Evolutionary conservation across 1,140 invertebrate species (phyloP).

Genomic region (Ips typographus): DNA sequence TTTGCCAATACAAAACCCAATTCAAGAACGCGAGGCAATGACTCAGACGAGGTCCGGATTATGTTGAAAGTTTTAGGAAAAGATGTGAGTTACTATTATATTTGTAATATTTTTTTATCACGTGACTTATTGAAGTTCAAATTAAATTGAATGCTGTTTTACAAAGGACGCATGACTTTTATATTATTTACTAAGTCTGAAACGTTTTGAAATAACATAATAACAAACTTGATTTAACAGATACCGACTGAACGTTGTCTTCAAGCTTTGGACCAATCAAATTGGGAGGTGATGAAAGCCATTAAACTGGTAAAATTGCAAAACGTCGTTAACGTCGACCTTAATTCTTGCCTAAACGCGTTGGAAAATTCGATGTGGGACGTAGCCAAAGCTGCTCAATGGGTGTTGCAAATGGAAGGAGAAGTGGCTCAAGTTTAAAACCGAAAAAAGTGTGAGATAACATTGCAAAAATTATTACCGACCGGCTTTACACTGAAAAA

Average conservation of each 20-base stretch:
- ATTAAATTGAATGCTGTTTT: too few relatives aligned
- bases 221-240: conserved; percentile 50
- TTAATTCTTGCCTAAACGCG: conserved; percentile 46
- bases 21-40: conserved; percentile 76
- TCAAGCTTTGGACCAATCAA: conserved; percentile 75
- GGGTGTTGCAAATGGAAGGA: conserved; percentile 50
- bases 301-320: conserved; percentile 83
- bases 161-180: too few relatives aligned
- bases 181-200: too few relatives aligned
- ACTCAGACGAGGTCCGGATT: conserved; percentile 88
- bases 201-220: conserved; percentile 3
- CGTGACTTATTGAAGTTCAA: too few relatives aligned
- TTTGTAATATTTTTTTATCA: too few relatives aligned
- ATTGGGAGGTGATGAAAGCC: conserved; percentile 87
- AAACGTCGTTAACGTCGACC: conserved; percentile 58
- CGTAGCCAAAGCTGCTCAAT: conserved; percentile 51
- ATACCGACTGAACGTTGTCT: conserved; percentile 78
- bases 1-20: conserved; percentile 85
- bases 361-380: conserved; percentile 50
- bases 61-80: conserved; percentile 88
- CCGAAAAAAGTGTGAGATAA: too few relatives aligned
- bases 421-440: conserved; percentile 48
- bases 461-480: too few relatives aligned
- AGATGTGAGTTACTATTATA: conserved; percentile 59
- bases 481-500: too few relatives aligned